Conservation (phyloP, 2,113 vertebrate genomes). For the Petroica traversi region DNA sequence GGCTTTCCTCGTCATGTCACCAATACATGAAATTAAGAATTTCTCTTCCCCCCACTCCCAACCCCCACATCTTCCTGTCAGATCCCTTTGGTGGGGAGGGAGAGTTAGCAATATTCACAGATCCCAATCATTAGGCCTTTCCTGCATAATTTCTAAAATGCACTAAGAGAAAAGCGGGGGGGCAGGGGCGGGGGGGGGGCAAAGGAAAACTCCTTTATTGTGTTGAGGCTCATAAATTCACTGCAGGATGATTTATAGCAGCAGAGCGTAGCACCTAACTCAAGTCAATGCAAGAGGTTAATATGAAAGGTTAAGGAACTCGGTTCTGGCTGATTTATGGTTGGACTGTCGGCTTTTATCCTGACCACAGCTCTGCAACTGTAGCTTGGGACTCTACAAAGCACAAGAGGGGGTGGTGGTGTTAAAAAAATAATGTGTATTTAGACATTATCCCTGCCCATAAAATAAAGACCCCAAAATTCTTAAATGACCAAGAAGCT, state of each 20-base stretch:
- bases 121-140: constrained; percentile 35
- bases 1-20: constrained; percentile 1
- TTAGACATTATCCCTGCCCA: constrained; percentile 57
- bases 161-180: not conserved
- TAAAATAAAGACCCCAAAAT: constrained; percentile 61
- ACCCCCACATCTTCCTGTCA: constrained; percentile 42
- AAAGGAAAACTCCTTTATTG: constrained; percentile 49
- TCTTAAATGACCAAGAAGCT: constrained; percentile 31
- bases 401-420: constrained; percentile 21
- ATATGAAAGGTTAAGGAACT: constrained; percentile 78
- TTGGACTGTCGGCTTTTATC: constrained; percentile 67
- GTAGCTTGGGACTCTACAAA: constrained; percentile 47
- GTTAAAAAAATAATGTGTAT: constrained; percentile 57
- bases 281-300: constrained; percentile 79
- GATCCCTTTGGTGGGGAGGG: constrained; percentile 24
- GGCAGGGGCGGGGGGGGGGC: not conserved
- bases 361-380: constrained; percentile 52
- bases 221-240: constrained; percentile 73
- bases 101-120: constrained; percentile 14
- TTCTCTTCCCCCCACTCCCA: not conserved
- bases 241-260: constrained; percentile 68
- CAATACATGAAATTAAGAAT: constrained; percentile 20
- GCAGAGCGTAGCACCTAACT: constrained; percentile 67
- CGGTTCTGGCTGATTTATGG: constrained; percentile 72
- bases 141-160: constrained; percentile 27